Percentiles rank a stretch among this genome's conserved stretches.
Conservation (phyloP, 2,113 vertebrate species). For the Steatornis caripensis region DNA sequence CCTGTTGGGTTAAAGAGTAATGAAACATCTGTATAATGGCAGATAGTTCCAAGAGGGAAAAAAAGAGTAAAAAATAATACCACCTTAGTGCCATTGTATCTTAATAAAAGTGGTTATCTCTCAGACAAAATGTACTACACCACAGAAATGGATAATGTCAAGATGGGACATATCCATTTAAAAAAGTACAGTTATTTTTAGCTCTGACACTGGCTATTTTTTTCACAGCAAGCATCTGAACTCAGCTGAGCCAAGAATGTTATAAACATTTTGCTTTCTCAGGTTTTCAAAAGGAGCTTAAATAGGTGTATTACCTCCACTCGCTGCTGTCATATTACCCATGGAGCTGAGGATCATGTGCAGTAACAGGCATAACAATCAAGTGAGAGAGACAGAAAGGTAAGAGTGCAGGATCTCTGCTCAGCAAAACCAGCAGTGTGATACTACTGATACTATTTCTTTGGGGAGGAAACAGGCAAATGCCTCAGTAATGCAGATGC, state of each 20-base stretch:
- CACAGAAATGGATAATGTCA: neutral
- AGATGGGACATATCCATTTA: neutral
- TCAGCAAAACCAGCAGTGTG: neutral
- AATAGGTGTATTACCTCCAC: neutral
- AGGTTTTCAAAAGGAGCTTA: neutral
- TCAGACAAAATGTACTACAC: neutral
- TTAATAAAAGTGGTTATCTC: neutral
- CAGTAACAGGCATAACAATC: neutral
- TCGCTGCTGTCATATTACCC: neutral
- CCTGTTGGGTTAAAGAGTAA: neutral
- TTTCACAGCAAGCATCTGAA: neutral
- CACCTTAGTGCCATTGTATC: neutral
- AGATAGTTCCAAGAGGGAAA: neutral
- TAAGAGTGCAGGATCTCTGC: neutral
- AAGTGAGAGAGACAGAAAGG: neutral
- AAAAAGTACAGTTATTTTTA: constrained; percentile 19
- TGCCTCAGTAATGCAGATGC: neutral
- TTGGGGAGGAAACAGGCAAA: neutral
- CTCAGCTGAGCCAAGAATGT: neutral
- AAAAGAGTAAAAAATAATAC: neutral
- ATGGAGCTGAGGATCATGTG: neutral
- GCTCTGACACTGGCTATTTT: neutral
- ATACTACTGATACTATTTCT: accelerated
- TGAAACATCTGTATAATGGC: neutral
- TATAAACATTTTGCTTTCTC: neutral